Conservation (phyloP, 2,113 vertebrate genomes). For the Ceyx margarethae region DNA sequence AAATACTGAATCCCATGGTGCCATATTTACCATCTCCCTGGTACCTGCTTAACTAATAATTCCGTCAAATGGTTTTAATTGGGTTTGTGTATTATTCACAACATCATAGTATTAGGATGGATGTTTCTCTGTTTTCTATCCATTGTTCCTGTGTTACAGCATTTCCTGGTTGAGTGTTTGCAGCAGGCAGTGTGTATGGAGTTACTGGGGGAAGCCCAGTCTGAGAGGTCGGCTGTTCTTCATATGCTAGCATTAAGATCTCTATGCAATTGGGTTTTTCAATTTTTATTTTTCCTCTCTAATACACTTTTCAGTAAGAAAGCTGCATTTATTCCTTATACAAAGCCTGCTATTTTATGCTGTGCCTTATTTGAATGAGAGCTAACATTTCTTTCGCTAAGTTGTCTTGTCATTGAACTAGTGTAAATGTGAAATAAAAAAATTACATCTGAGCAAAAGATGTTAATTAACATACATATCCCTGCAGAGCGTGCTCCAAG, state of each 20-base stretch:
- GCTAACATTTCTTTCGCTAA: neutral
- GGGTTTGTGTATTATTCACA: neutral
- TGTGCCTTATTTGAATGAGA: neutral
- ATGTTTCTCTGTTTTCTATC: neutral
- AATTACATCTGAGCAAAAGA: neutral
- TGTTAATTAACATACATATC: neutral
- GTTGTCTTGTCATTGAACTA: neutral
- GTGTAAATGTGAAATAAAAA: neutral
- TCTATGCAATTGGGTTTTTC: neutral
- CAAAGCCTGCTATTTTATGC: neutral
- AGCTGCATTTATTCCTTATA: neutral
- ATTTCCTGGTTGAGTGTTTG: neutral
- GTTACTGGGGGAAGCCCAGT: neutral
- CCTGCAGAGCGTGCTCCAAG: neutral
- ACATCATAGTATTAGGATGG: fast-evolving
- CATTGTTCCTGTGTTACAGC: neutral
- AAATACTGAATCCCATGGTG: neutral
- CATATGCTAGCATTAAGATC: fast-evolving
- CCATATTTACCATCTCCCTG: neutral
- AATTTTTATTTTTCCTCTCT: neutral
- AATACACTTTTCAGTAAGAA: neutral
- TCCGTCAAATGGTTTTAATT: neutral
- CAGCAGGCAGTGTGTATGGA: fast-evolving
- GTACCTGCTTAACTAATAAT: neutral
- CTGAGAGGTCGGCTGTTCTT: fast-evolving